These are phyloP conservation scores for Drosophila grimshawi DNA, from an alignment of 1,140 invertebrate genomes.

Conservation along the genomic window DNA sequence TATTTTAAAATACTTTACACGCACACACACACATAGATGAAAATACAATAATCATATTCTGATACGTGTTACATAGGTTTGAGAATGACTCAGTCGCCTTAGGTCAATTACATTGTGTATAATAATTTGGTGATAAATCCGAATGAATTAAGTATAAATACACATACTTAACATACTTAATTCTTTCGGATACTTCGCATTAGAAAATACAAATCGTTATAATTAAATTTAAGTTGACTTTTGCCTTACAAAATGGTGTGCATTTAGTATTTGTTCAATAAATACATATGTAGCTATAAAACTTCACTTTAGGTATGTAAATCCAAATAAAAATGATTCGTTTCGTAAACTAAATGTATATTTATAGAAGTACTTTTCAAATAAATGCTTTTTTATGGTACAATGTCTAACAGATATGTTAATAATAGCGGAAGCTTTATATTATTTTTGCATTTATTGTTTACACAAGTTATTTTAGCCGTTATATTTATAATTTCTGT, in stretches of 20 bases:
- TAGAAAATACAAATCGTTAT: background rate
- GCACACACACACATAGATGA: slow-evolving; percentile 67
- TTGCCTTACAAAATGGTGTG: background rate
- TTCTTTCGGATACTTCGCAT: background rate
- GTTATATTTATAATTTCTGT: background rate
- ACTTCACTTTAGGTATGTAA: background rate
- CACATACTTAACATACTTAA: background rate
- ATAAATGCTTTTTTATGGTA: slow-evolving; percentile 8
- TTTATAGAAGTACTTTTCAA: background rate
- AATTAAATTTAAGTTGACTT: background rate
- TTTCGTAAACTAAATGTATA: background rate
- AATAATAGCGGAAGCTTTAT: slow-evolving; percentile 25
- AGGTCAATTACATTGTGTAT: slow-evolving; percentile 7
- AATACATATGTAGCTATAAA: slow-evolving; percentile 2
- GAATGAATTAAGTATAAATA: background rate
- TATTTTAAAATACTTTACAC: slow-evolving; percentile 75
- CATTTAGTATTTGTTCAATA: background rate
- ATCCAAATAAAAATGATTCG: background rate
- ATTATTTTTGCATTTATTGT: slow-evolving; percentile 17
- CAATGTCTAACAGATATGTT: slow-evolving; percentile 39
- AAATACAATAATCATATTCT: slow-evolving; percentile 53
- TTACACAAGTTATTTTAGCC: background rate
- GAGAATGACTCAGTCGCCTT: background rate
- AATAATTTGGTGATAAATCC: background rate
- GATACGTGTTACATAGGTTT: slow-evolving; percentile 45